These are phyloP conservation scores for Sceliomorpha sp. DNA, from an alignment of 2,888 invertebrate genomes.

Conservation along the genomic window DNA sequence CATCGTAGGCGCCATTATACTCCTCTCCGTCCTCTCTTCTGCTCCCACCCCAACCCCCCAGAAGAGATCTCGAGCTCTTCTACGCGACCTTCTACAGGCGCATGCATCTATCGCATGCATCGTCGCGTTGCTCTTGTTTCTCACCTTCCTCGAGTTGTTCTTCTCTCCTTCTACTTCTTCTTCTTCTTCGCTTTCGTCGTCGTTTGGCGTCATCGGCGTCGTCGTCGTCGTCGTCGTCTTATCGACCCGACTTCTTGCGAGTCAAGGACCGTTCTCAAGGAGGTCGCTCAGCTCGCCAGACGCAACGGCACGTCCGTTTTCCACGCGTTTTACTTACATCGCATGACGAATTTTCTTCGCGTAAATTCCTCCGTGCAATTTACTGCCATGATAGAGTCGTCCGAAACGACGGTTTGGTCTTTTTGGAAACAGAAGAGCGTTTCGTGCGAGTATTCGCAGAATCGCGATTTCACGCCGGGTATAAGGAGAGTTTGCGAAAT, in stretches of 20 bases:
- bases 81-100: conserved; percentile 52
- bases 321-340: background rate
- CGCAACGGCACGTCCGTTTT: conserved; percentile 39
- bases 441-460: no score
- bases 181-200: conserved; percentile 36
- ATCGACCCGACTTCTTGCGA: conserved; percentile 67
- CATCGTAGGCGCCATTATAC: conserved; percentile 66
- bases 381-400: no score
- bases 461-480: no score
- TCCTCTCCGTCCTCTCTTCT: conserved; percentile 36
- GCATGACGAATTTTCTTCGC: background rate
- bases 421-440: no score
- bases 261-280: conserved; percentile 81
- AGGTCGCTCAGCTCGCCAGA: conserved; percentile 75
- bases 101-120: conserved; percentile 44
- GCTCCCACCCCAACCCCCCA: conserved; percentile 49
- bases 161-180: conserved; percentile 53
- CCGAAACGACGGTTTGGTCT: no score
- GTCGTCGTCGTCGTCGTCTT: conserved; percentile 43
- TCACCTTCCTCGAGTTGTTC: conserved; percentile 37
- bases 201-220: conserved; percentile 36
- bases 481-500: no score
- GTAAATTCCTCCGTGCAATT: no score
- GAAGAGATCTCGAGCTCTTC: conserved; percentile 53
- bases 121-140: conserved; percentile 49